Evolutionary conservation across 2,888 invertebrate species (phyloP).

Genomic region (Nezara viridula): DNA sequence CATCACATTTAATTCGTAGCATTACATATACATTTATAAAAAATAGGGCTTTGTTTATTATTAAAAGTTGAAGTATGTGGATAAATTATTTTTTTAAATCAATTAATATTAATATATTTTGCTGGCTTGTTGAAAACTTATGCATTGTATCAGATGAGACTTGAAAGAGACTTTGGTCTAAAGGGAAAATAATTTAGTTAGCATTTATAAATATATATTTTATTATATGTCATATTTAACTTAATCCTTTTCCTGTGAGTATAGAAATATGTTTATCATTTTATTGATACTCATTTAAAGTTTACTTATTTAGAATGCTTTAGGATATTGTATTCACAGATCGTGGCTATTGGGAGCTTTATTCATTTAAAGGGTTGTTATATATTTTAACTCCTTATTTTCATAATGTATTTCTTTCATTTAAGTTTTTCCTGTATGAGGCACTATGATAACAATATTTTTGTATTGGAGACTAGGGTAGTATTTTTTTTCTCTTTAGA

Average conservation of each 20-base stretch:
- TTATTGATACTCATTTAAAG: neutral
- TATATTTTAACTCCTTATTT: neutral
- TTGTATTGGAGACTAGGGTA: neutral
- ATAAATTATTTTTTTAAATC: neutral
- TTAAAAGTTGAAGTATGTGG: neutral
- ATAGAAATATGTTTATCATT: neutral
- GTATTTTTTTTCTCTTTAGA: neutral
- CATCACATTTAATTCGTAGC: no score
- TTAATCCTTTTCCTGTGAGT: neutral
- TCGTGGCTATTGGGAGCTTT: neutral
- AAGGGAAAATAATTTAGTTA: constrained; percentile 11
- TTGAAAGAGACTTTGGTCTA: neutral
- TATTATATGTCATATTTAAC: neutral
- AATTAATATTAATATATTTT: neutral
- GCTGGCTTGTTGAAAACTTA: no score
- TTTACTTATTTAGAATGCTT: neutral
- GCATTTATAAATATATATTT: neutral
- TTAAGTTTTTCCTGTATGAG: neutral
- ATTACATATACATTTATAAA: no score
- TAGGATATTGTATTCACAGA: neutral
- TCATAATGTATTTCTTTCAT: neutral
- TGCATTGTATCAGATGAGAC: neutral
- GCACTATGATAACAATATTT: neutral
- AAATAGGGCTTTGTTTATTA: no score
- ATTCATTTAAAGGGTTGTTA: neutral